Evolutionary conservation across 2,797 vertebrate genomes (phyloP), one percentile per base, ranked within the genome.

Genomic region (Poecilia wingei): DNA sequence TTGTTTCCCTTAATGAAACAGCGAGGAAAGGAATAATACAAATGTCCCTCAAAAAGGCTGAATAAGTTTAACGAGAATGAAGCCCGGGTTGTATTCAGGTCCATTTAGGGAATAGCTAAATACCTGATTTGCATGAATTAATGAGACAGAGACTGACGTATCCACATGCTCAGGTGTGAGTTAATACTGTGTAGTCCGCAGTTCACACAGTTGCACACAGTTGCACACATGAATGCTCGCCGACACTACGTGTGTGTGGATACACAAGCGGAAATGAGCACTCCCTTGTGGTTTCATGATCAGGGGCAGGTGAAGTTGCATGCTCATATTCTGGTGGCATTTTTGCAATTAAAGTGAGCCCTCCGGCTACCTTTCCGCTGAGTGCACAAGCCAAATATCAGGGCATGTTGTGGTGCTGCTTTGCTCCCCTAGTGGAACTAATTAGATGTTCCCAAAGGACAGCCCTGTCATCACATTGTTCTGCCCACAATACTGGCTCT

Each of bases 341-440:
- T 94, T 92, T 92, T 91, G 92, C 93, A 95, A 95, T 95, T 95
- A 95, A 95, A 94, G 92, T 89, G 80, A 81, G 84, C 89, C 94
- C 93, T 80, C 91, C 87, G 93, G 94, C 94, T 94, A 94, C 94
- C 91, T 94, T 95, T 94, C 91, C 92, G 70, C 94, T 93, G 91
- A 93, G 87, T 94, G 93, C 93, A 93, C 93, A 94, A 94, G 93
- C 93, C 93, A 94, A 94, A 94, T 95, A 95, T 94, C 93, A 95
- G 93, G 94, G 91, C 92, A 93, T 53, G 77, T 89, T 89, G 90
- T 79, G 57, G 74, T 89, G 88, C 88, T 82, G 91, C 91, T 92
- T 92, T 93, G 89, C 94, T 93, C 90, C 94, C 92, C 93, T 92
- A 94, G 93, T 91, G 93, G 92, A 95, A 95, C 93, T 95, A 96